A percentile compares a stretch with the other conserved stretches of the same genome.
Evolutionary conservation across 2,797 vertebrate genomes (phyloP).

Genomic region (Xenops minutus): DNA sequence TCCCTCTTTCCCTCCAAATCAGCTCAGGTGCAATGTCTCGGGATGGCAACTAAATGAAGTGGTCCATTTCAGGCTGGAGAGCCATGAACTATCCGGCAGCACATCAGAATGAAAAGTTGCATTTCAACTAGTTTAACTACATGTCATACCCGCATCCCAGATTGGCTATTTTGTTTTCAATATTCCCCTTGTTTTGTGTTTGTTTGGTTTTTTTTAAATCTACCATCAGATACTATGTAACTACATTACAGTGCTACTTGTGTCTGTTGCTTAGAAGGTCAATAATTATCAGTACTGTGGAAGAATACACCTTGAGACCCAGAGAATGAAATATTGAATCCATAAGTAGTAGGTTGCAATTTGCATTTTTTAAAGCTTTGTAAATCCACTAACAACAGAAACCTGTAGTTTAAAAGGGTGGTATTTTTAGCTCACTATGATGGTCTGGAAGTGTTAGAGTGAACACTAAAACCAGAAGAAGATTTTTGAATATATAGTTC

Average conservation of each 20-base stretch:
- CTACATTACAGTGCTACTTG: neutral
- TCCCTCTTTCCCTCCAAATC: neutral
- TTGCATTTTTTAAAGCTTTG: neutral
- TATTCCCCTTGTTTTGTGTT: fast-evolving
- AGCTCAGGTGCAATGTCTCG: neutral
- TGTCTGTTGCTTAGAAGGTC: neutral
- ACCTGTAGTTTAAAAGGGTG: neutral
- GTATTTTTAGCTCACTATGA: neutral
- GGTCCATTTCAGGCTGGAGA: neutral
- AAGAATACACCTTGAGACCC: neutral
- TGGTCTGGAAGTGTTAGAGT: neutral
- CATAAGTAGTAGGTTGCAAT: neutral
- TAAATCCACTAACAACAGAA: neutral
- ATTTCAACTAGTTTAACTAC: neutral
- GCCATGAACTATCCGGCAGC: neutral
- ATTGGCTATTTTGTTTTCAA: neutral
- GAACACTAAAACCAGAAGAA: neutral
- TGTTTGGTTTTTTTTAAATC: neutral
- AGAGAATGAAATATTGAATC: neutral
- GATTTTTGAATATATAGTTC: neutral
- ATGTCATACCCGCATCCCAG: neutral
- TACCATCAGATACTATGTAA: neutral
- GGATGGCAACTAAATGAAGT: neutral
- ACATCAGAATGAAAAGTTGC: neutral
- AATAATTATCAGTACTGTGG: neutral